Evolutionary conservation across 1,140 invertebrate genomes (phyloP), one percentile per base, ranked within the genome.

Genomic region (Hyles euphorbiae): DNA sequence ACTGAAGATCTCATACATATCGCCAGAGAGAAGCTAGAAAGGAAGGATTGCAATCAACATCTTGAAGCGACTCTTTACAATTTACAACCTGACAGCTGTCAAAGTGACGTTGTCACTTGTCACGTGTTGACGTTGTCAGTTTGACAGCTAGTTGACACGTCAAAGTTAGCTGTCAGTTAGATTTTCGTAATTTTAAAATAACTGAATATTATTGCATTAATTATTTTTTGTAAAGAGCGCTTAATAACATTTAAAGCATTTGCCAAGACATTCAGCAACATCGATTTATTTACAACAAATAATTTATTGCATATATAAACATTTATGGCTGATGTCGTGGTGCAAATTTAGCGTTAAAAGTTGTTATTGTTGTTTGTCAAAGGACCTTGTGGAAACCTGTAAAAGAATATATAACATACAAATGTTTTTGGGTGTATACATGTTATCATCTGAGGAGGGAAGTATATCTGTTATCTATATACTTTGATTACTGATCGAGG

Each of bases 201-300:
- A 22, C 22, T 22, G 22, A 22, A 22, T 22, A 22, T 22, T 22
- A 5, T 40, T 40, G 8, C 4, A 40, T 40, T 5, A 40, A 40
- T 22, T 22, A 40, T 40, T 40, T 40, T 40, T 5, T 40, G 36
- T 70, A 76, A 80, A 78, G 71, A 77, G 67, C 53, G 61, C 63
- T 77, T 58, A 52, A 22, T 53, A 80, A 87, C 83, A 87, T 74
- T 76, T 70, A 87, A 87, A 87, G 83, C 83, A 69, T 70, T 77
- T 81, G 74, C 81, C 74, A 82, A 82, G 68, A 81, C 79, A 76
- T 54, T 63, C 72, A 83, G 75, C 81, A 51, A 83, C 79, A 86
- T 66, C 65, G 60, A 83, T 65, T 68, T 66, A 71, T 78, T 63
- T 72, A 74, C 67, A 79, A 65, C 63, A 59, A 22, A 55, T 56